Base-by-base conservation (phyloP, 92 coral and sea anemone genomes). In the Porites lobata region DNA sequence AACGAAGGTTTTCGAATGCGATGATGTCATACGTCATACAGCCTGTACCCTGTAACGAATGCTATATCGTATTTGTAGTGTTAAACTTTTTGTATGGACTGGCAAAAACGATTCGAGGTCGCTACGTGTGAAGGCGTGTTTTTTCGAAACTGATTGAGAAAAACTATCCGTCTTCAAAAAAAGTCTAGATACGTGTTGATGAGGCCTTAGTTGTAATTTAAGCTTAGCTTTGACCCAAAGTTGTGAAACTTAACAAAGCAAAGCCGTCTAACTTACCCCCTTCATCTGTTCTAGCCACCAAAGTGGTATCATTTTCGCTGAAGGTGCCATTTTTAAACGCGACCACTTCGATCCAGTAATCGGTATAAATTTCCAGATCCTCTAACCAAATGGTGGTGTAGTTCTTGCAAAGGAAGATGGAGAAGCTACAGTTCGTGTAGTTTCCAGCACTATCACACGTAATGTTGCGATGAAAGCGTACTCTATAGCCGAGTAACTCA, bases 371-470 rank as follows among this genome's bases (percentile, higher is more conserved):
- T 20, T 64, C 50, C 32, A 84, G 20, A 3, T 84, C 22, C 47
- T 50, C 43, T 20, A 84, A 21, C 20, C 2, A 9, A 18, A 67
- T 65, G 15, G 52, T 24, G 54, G 77, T 81, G 24, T 4, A 14
- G 77, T 68, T 81, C 17, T 26, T 12, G 85, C 85, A 81, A 15
- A 81, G 67, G 69, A 51, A 81, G 4, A 81, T 8, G 15, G 85
- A 69, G 47, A 4, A 38, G 47, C 47, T 38, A 18, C 66, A 68
- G 71, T 52, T 14, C 65, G 67, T 66, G 17, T 8, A 8, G 63
- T 12, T 20, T 9, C 10, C 1, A 3, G 43, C 1, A 8, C 8
- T 78, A 10, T 63, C 47, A 56, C 17, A 15, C 18, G 38, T 14
- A 59, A 18, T 14, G 20, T 26, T 59, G 67, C 1, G 9, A 13